phyloP scores from a whole-genome alignment of 2,797 vertebrate species.

The Eospalax fontanierii region DNA sequence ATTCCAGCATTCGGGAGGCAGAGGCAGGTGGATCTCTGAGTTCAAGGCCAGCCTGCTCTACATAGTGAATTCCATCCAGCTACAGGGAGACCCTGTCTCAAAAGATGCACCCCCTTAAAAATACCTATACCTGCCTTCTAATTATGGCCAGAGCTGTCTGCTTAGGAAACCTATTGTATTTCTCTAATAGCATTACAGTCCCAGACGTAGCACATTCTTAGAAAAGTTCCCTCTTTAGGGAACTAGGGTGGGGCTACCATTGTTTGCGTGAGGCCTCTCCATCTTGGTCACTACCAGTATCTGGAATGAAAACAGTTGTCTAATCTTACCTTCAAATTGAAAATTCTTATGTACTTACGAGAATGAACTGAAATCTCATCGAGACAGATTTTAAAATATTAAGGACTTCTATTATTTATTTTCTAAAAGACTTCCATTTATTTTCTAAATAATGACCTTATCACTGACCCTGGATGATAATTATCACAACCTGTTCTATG shows the following conservation, averaged over 20 bases:
- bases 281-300: background rate
- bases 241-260: background rate
- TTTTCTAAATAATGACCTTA: background rate
- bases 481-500: background rate
- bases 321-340: background rate
- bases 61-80: too few relatives aligned
- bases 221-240: background rate
- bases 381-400: constrained; percentile 10
- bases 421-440: too few relatives aligned
- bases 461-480: background rate
- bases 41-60: too few relatives aligned
- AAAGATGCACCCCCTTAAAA: too few relatives aligned
- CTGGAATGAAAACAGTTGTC: constrained; percentile 42
- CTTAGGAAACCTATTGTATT: constrained; percentile 38
- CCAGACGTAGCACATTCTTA: background rate
- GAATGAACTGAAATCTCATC: constrained; percentile 13
- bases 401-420: too few relatives aligned
- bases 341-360: background rate
- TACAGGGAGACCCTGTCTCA: too few relatives aligned
- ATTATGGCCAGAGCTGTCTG: constrained; percentile 36
- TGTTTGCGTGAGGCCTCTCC: background rate
- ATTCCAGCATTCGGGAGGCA: too few relatives aligned
- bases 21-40: too few relatives aligned
- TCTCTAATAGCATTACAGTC: background rate
- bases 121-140: constrained; percentile 56